Conservation (phyloP, 2,113 vertebrate genomes). For the Phalacrocorax carbo region DNA sequence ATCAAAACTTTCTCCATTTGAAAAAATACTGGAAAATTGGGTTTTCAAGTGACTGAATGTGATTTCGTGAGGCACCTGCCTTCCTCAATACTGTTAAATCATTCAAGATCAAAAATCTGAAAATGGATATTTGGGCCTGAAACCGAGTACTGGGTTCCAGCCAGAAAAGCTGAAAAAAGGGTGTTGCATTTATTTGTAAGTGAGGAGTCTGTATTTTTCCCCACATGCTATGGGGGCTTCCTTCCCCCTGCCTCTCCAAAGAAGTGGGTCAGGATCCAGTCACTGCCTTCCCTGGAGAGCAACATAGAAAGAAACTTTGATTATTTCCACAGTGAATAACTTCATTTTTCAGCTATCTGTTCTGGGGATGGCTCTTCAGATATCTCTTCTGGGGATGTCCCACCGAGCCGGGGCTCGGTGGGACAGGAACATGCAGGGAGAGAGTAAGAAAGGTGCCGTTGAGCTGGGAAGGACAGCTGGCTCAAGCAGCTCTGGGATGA, state of each 20-base stretch:
- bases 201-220: background rate
- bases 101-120: background rate
- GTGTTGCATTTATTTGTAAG: background rate
- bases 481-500: background rate
- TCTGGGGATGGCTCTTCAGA: background rate
- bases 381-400: background rate
- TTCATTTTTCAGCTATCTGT: background rate
- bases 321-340: background rate
- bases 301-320: background rate
- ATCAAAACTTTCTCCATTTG: background rate
- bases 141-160: background rate
- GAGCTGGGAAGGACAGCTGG: fast-evolving
- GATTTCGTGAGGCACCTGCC: background rate
- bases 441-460: background rate
- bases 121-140: background rate
- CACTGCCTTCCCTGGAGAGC: background rate
- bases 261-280: background rate
- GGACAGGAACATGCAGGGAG: background rate
- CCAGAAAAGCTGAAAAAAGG: background rate
- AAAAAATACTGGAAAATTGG: background rate
- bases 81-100: background rate
- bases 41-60: background rate
- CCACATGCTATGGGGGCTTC: fast-evolving
- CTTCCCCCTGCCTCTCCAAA: background rate
- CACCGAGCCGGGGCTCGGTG: background rate